phyloP scores from a whole-genome alignment of 2,113 vertebrate genomes.

The Tragulus kanchil region DNA sequence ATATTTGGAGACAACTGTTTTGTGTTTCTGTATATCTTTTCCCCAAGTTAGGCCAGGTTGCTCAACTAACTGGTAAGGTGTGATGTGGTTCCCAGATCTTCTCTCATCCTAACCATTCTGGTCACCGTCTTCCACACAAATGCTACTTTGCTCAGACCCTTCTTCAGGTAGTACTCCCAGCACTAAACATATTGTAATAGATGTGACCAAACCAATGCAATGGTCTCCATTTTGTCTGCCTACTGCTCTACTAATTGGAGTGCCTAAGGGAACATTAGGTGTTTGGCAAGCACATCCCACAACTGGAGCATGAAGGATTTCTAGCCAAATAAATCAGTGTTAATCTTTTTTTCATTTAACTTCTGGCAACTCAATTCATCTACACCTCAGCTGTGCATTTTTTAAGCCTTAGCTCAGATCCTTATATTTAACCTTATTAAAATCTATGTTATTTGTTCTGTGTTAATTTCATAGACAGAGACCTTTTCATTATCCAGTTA shows the following conservation, averaged over 20 bases:
- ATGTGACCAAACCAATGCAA: background rate
- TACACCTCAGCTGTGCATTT: background rate
- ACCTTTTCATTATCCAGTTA: background rate
- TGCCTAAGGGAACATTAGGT: background rate
- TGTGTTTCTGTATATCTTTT: background rate
- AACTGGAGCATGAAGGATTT: slow-evolving; percentile 42
- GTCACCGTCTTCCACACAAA: background rate
- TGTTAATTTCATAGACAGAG: background rate
- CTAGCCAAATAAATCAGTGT: slow-evolving; percentile 58
- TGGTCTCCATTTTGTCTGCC: background rate
- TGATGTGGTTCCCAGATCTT: background rate
- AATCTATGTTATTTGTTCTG: background rate
- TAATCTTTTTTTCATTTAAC: slow-evolving; percentile 51
- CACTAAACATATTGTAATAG: background rate
- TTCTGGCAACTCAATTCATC: slow-evolving; percentile 29
- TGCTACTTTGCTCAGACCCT: background rate
- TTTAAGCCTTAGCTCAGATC: slow-evolving; percentile 26
- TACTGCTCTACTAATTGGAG: background rate
- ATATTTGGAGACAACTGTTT: background rate
- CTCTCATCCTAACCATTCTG: background rate
- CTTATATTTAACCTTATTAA: slow-evolving; percentile 44
- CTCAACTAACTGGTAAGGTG: background rate
- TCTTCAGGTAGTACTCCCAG: background rate
- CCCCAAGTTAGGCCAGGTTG: background rate
- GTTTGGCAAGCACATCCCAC: background rate